Base-by-base conservation (phyloP, 2,797 vertebrate genomes). In the Oreochromis mossambicus region DNA sequence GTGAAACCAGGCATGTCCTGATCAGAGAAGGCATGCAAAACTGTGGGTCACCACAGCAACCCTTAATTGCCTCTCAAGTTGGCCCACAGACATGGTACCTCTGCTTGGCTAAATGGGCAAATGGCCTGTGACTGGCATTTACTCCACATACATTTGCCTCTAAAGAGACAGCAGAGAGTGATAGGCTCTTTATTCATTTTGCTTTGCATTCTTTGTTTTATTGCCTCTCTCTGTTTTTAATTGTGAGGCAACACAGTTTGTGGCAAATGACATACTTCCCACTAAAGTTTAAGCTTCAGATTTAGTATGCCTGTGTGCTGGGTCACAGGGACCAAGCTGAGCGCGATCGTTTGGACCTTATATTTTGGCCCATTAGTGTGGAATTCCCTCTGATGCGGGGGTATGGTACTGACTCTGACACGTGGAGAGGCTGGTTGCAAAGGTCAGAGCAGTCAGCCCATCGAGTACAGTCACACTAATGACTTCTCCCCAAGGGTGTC, bases 11-110 rank as follows among this genome's bases (percentile, higher is more conserved):
- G 91, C 92, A 13, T 94, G 89, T 83, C 89, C 81, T 93, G 91
- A 96, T 95, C 86, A 84, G 87, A 93, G 87, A 92, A 94, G 93
- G 81, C 91, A 89, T 43, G 26, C 81, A 88, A 82, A 84, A 88
- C 93, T 95, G 92, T 95, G 87, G 81, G 88, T 96, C 86, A 86
- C 95, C 94, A 92, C 91, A 92, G 95, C 89, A 95, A 96, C 92
- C n/a, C 88, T 93, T 96, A 93, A 95, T 96, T 95, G 88, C 86
- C 92, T 91, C 91, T 94, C 9, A 55, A 94, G 91, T 91, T 85
- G 89, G 84, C 82, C 89, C 87, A 89, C 87, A 92, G 92, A 94
- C 93, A 91, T 91, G 92, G 91, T 90, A 95, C 91, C 92, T 91
- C 86, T 95, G 90, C 90, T 86, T 83, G 63, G 58, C 84, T 82